Evolutionary conservation across 2,797 vertebrate species (phyloP), one percentile per base, ranked within the genome.

Genomic region (Heteromormyrus szaboi): DNA sequence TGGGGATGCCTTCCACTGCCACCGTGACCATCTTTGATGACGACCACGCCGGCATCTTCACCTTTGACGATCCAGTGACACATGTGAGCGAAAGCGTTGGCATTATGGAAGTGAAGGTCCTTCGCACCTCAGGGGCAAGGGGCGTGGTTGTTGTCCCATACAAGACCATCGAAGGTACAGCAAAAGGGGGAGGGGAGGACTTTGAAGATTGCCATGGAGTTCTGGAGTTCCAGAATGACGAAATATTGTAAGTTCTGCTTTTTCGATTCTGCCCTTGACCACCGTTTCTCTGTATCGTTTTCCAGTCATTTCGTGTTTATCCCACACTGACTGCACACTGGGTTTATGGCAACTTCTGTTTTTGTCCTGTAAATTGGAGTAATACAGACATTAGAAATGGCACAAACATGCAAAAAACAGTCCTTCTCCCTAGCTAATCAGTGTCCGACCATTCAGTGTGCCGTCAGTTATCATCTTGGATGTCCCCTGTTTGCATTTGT

Each of bases 21-120:
- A 99, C 97, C 0, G 97, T 99, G 33, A 99, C 98, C 90, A 99
- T 99, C 94, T 99, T 99, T 72, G 99, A 99, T 0, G 99, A 99
- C 48, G 99, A 99, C 94, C 99, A 99, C 0, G 99, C 99, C 0
- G 99, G 99, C 92, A 99, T 99, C 96, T 99, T 99, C 93, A 99
- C 98, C 0, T 99, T 99, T 83, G 98, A 99, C 95, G 99, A 99
- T 90, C 95, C 97, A 0, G 96, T 98, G 84, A 96, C 92, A 3
- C 99, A 99, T 0, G 97, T 99, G 90, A 99, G 98, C 7, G 99
- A 99, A 94, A 99, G 99, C 1, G 95, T 99, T 59, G 99, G 99
- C 88, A 96, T 95, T 92, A 99, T 99, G 98, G 99, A 99, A 92
- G 97, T 99, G 94, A 99, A 98, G 94, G 98, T 99, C 50, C 94